Evolutionary conservation across 2,797 vertebrate genomes (phyloP), one percentile per base, ranked within the genome.

Genomic region (Hephaestus fuliginosus): DNA sequence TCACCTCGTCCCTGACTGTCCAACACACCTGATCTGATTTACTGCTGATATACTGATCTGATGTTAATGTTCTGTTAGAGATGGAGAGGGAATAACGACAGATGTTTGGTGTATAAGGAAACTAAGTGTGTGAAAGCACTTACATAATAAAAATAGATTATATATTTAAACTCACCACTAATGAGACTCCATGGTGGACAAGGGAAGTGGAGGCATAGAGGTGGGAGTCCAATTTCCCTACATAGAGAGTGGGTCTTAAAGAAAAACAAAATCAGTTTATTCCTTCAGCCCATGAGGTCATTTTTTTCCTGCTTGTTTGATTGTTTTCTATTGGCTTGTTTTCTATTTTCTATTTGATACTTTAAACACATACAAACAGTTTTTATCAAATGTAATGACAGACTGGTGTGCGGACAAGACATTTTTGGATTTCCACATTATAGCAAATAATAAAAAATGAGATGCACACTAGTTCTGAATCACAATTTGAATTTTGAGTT

Each of bases 161-260:
- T 2, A 25, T 9, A 10, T 78, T 65, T 67, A 30, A 66, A 94
- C 97, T 97, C 88, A 99, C 98, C 96, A 99, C 97, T 22, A 99
- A 94, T 0, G 98, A 96, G 86, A 98, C 93, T 3, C 97, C 96
- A 13, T 96, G 81, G 2, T 99, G 98, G 46, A 98, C 98, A 74
- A 99, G 95, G 0, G 97, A 98, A 2, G 95, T 96, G 30, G 96
- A 94, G 22, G 98, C 98, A 0, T 99, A 99, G 80, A 99, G 97
- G 68, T 98, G 96, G 55, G 96, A 88, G 0, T 96, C 91, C 1
- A 97, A 75, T 86, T 98, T 98, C 28, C 98, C 98, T 10, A 99
- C 97, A 0, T 98, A 99, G 28, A 99, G 96, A 0, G 97, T 98
- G 1, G 96, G 97, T 86, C 98, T 99, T 28, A 58, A 68, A 56